A percentile compares a stretch with the other conserved stretches of the same genome.
These are phyloP conservation scores for Orientallactaga sibirica DNA, from an alignment of 2,797 vertebrate genomes.

Conservation along the genomic window DNA sequence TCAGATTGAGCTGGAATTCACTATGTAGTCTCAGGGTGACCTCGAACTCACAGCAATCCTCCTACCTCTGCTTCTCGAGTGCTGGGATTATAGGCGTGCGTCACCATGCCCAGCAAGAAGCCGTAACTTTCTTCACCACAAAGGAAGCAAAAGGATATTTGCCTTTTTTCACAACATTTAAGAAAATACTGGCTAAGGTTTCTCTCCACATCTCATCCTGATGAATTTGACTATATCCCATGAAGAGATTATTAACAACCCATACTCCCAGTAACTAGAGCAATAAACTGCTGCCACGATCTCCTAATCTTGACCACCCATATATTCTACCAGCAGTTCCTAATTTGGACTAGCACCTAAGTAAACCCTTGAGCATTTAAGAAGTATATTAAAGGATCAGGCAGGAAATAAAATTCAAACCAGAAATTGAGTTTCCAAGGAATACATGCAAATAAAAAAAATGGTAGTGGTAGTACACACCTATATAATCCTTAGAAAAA, in stretches of 20 bases:
- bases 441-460: background rate
- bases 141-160: conserved; percentile 23
- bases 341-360: background rate
- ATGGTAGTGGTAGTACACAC: background rate
- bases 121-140: conserved; percentile 30
- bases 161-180: background rate
- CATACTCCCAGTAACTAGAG: background rate
- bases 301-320: background rate
- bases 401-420: background rate
- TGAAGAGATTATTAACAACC: background rate
- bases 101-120: background rate
- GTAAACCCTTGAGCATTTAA: background rate
- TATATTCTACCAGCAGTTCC: background rate
- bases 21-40: too few relatives aligned
- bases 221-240: background rate
- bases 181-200: background rate
- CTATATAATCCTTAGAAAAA: background rate
- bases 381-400: background rate
- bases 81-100: too few relatives aligned
- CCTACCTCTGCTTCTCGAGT: too few relatives aligned
- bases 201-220: background rate
- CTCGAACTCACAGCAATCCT: too few relatives aligned
- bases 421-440: conserved; percentile 19
- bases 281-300: background rate
- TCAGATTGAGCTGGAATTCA: too few relatives aligned